Conservation (phyloP, 2,113 vertebrate species). For the Onychostruthus taczanowskii region DNA sequence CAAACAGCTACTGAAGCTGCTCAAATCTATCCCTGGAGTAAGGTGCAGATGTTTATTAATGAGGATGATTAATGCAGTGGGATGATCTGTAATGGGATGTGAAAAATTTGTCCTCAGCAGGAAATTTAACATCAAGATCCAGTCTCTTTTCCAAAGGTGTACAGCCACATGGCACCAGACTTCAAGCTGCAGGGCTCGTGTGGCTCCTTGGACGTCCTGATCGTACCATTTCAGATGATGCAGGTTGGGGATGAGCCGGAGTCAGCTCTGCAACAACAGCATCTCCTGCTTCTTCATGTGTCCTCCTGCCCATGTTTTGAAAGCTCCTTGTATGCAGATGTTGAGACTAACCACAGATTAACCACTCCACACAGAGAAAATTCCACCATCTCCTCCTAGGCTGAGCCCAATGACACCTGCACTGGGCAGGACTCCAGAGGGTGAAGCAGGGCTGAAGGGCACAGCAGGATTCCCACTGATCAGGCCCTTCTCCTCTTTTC, state of each 20-base stretch:
- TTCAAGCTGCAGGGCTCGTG: neutral
- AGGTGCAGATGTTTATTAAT: neutral
- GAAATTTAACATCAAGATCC: neutral
- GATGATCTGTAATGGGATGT: neutral
- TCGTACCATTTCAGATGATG: neutral
- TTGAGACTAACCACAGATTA: neutral
- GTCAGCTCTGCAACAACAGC: neutral
- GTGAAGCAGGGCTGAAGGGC: neutral
- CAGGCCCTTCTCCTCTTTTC: slow-evolving; percentile 34
- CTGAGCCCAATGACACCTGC: neutral
- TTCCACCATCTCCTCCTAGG: neutral
- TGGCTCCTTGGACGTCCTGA: neutral
- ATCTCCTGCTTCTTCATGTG: neutral
- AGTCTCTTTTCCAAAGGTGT: slow-evolving; percentile 10
- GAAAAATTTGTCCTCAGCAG: neutral
- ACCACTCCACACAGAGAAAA: neutral
- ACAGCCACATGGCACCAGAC: neutral
- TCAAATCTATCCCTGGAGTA: neutral
- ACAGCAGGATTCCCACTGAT: neutral
- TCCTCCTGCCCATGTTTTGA: neutral
- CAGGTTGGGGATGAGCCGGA: neutral
- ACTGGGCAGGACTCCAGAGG: neutral
- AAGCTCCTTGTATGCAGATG: neutral
- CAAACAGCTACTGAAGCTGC: neutral
- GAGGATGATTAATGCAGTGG: neutral